Percentiles rank a stretch among this genome's conserved stretches.
These are phyloP conservation scores for Dryocosmus kuriphilus DNA, from an alignment of 2,888 invertebrate genomes.

Conservation along the genomic window DNA sequence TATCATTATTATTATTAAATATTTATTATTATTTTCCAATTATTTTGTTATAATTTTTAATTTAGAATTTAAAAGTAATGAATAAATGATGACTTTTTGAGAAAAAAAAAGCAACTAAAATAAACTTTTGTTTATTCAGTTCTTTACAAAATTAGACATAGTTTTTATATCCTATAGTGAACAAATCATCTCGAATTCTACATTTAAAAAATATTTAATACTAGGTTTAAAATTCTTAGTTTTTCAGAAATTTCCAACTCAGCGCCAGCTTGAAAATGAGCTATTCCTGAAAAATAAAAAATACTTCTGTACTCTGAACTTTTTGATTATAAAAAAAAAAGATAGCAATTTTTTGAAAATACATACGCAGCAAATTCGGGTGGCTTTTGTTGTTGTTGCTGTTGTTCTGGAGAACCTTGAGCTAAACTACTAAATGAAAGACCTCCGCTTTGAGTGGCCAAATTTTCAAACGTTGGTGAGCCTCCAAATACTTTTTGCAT, in stretches of 20 bases:
- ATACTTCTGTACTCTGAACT: not conserved
- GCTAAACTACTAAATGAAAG: slow-evolving; percentile 70
- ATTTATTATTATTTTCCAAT: no score
- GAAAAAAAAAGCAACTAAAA: not conserved
- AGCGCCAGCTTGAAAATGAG: slow-evolving; percentile 75
- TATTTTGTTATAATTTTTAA: no score
- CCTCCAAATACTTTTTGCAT: slow-evolving; percentile 71
- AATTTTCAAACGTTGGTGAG: slow-evolving; percentile 69
- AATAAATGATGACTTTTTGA: not conserved
- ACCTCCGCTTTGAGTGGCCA: slow-evolving; percentile 70
- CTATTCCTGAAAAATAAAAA: slow-evolving; percentile 68
- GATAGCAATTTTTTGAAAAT: slow-evolving; percentile 2
- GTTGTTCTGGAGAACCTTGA: slow-evolving; percentile 66
- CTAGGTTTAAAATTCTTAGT: not conserved
- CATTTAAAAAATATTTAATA: not conserved
- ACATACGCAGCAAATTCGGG: slow-evolving; percentile 70
- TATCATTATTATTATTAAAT: no score
- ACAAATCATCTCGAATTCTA: not conserved
- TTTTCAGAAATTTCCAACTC: slow-evolving; percentile 24
- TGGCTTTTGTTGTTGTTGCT: slow-evolving; percentile 58
- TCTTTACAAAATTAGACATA: not conserved
- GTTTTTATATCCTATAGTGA: not conserved
- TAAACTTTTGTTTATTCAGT: not conserved
- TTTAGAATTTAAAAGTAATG: no score
- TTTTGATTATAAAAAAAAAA: slow-evolving; percentile 30